Percentiles rank a stretch among this genome's conserved stretches.
Evolutionary conservation across 2,113 vertebrate genomes (phyloP).

Genomic region (Suncus etruscus): DNA sequence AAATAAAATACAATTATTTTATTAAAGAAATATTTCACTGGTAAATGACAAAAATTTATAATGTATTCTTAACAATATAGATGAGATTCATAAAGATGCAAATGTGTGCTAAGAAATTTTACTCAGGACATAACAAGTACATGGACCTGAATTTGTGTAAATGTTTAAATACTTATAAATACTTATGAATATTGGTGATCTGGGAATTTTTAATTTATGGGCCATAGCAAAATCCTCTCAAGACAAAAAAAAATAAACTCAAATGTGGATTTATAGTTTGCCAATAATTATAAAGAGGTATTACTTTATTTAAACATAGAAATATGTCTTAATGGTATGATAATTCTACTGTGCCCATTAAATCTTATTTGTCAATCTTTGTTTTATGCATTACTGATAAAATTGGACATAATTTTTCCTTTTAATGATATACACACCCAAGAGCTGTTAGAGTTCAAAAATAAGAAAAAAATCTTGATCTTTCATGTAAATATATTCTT

Average conservation of each 20-base stretch:
- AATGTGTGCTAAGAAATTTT: neutral
- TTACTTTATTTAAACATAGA: conserved; percentile 39
- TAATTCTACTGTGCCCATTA: neutral
- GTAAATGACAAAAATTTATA: neutral
- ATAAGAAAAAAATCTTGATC: conserved; percentile 64
- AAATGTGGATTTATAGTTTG: conserved; percentile 8
- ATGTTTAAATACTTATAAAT: neutral
- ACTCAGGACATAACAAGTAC: neutral
- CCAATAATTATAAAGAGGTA: conserved; percentile 19
- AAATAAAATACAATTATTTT: neutral
- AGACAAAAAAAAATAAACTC: neutral
- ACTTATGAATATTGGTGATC: neutral
- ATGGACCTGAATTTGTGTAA: neutral
- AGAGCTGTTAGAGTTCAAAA: conserved; percentile 52
- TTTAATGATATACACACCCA: conserved; percentile 71
- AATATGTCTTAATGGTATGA: neutral
- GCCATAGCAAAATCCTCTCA: neutral
- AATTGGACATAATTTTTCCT: conserved; percentile 33
- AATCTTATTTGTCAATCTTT: neutral
- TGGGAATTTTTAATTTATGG: neutral
- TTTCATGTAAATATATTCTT: conserved; percentile 78
- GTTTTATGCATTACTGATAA: conserved; percentile 3
- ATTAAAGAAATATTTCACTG: neutral
- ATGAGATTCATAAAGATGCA: neutral
- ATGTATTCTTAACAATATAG: neutral